phyloP scores from a whole-genome alignment of 2,888 invertebrate species.

The Pristionchus maxplancki region DNA sequence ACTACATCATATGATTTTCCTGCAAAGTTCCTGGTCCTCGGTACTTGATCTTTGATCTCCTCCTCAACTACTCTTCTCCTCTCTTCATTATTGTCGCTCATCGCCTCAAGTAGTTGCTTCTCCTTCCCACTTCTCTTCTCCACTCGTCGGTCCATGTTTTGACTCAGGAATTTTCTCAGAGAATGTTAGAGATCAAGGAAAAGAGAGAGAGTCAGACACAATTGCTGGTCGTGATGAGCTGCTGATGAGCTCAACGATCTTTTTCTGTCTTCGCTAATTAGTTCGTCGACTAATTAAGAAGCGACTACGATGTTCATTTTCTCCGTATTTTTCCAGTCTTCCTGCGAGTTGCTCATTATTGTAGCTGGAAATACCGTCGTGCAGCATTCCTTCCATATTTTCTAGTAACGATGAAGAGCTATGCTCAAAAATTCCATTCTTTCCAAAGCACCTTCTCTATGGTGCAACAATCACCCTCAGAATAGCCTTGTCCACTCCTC shows the following conservation, averaged over 20 bases:
- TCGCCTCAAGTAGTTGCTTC: constrained; percentile 25
- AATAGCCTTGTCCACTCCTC: neutral
- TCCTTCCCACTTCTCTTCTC: neutral
- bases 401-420: no score
- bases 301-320: neutral
- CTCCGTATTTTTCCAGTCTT: neutral
- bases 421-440: no score
- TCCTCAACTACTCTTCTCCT: neutral
- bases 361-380: neutral
- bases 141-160: neutral
- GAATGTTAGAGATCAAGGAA: neutral
- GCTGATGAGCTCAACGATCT: neutral
- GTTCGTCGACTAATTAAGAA: neutral
- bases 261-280: no score
- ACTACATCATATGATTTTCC: no score
- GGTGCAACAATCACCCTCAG: neutral
- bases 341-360: neutral
- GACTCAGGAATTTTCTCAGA: neutral
- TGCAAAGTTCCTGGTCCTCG: no score
- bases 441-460: no score
- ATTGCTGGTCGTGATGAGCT: neutral
- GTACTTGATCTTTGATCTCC: neutral
- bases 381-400: neutral
- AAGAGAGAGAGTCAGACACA: neutral
- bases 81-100: neutral